Evolutionary conservation across 2,888 invertebrate genomes (phyloP).

Genomic region (Chaetogeoica ovagalla): DNA sequence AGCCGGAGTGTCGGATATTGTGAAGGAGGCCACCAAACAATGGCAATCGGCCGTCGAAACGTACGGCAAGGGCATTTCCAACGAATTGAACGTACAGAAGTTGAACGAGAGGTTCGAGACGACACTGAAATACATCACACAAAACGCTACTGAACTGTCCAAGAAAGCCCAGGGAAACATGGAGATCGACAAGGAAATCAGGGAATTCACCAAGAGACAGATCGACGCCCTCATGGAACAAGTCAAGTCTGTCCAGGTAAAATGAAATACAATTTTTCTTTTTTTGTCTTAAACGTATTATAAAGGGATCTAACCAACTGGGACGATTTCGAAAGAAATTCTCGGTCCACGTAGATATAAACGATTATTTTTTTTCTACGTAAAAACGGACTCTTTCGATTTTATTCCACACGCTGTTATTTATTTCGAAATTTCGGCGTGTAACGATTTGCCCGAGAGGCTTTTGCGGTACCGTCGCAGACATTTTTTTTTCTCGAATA

Average conservation of each 20-base stretch:
- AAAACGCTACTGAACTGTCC: background rate
- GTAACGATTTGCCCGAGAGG: too few relatives aligned
- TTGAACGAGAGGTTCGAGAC: slow-evolving; percentile 3
- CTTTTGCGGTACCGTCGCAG: too few relatives aligned
- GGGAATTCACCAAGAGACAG: slow-evolving; percentile 21
- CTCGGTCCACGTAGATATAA: too few relatives aligned
- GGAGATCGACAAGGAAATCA: background rate
- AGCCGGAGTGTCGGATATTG: background rate
- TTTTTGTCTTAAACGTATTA: too few relatives aligned
- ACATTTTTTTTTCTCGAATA: too few relatives aligned
- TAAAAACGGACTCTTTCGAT: too few relatives aligned
- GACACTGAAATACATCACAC: background rate
- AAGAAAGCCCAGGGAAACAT: slow-evolving; percentile 31
- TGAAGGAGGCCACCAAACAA: slow-evolving; percentile 30
- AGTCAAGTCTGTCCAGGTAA: background rate
- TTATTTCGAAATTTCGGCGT: too few relatives aligned
- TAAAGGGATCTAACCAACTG: background rate
- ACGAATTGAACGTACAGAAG: background rate
- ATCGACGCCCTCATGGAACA: background rate
- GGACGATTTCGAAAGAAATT: background rate
- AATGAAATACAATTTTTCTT: background rate
- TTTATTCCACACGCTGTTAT: too few relatives aligned
- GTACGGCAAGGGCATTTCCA: slow-evolving; percentile 5
- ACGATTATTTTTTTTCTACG: too few relatives aligned
- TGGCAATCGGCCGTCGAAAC: background rate